phyloP scores from a whole-genome alignment of 1,140 invertebrate genomes.

The Coelopa frigida region DNA sequence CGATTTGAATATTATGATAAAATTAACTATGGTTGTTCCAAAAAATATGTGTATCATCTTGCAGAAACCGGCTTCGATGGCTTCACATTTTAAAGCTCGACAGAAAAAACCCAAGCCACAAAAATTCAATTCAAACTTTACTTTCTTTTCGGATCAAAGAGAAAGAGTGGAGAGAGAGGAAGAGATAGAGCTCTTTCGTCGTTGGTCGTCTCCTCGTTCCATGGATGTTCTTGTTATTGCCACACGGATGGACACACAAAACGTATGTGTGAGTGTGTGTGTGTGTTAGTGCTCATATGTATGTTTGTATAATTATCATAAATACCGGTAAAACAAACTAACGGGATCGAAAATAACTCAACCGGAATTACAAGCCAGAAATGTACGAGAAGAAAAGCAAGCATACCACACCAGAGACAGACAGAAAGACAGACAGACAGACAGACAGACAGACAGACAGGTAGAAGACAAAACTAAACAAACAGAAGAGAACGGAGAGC shows the following conservation, averaged over 20 bases:
- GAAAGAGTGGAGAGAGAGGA: no score
- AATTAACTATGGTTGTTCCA: no score
- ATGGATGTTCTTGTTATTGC: background rate
- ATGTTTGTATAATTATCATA: slow-evolving; percentile 8
- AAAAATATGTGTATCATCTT: no score
- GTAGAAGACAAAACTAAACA: slow-evolving; percentile 4
- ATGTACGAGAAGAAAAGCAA: slow-evolving; percentile 3
- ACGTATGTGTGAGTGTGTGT: background rate
- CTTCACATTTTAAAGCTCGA: no score
- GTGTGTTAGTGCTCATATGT: slow-evolving; percentile 2
- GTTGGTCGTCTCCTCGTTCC: no score
- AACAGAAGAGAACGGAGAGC: slow-evolving; percentile 5
- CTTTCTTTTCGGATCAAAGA: no score
- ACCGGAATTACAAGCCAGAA: slow-evolving; percentile 11
- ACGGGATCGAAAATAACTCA: slow-evolving; percentile 14
- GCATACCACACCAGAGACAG: background rate
- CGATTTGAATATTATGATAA: no score
- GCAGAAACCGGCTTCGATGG: no score
- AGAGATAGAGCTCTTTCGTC: no score
- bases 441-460: background rate
- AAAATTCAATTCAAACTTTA: no score
- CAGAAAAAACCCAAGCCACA: no score
- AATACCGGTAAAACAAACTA: slow-evolving; percentile 14
- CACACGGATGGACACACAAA: background rate
- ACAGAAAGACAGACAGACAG: no score